A percentile compares a stretch with the other conserved stretches of the same genome.
phyloP scores from a whole-genome alignment of 2,888 invertebrate genomes.

The Epistrophe grossulariae region DNA sequence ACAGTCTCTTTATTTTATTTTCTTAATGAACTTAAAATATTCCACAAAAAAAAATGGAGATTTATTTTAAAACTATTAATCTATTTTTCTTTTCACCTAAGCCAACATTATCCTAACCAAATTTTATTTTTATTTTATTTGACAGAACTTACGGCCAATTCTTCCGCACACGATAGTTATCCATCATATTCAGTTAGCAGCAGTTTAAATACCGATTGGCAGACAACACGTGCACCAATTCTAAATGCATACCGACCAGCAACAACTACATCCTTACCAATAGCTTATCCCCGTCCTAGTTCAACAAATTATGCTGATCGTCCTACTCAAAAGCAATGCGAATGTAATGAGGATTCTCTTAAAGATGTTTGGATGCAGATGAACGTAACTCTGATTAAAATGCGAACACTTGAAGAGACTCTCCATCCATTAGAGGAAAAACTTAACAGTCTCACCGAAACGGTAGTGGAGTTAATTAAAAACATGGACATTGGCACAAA shows the following conservation, averaged over 20 bases:
- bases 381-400: slow-evolving; percentile 27
- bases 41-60: too few relatives aligned
- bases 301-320: not conserved
- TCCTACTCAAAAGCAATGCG: slow-evolving; percentile 14
- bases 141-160: slow-evolving; percentile 2
- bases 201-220: not conserved
- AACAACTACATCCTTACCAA: not conserved
- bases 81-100: too few relatives aligned
- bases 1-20: too few relatives aligned
- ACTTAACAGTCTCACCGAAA: slow-evolving; percentile 39
- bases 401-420: slow-evolving; percentile 20
- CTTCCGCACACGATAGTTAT: not conserved
- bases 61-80: too few relatives aligned
- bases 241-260: not conserved
- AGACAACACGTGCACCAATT: not conserved
- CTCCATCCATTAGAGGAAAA: slow-evolving; percentile 37
- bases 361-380: slow-evolving; percentile 38
- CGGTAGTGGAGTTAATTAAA: slow-evolving; percentile 42
- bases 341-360: slow-evolving; percentile 15
- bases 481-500: slow-evolving; percentile 48
- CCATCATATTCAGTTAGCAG: not conserved
- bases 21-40: too few relatives aligned
- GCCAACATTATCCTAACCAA: not conserved
- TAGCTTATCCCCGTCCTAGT: not conserved
- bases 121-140: not conserved